phyloP scores from a whole-genome alignment of 2,888 invertebrate genomes.

The Monochamus alternatus region DNA sequence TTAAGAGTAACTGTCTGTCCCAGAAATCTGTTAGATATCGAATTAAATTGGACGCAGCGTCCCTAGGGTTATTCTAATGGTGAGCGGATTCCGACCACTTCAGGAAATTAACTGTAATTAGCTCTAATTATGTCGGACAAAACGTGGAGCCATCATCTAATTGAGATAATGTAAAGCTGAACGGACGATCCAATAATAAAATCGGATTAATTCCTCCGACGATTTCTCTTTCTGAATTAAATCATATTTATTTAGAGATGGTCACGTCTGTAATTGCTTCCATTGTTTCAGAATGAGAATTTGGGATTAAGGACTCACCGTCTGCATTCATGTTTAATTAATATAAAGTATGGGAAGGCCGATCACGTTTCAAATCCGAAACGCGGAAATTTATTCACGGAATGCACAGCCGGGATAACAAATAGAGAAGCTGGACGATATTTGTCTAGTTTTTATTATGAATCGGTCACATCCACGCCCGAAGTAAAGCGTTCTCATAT shows the following conservation, averaged over 20 bases:
- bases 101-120: slow-evolving; percentile 54
- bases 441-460: not conserved
- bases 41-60: slow-evolving; percentile 30
- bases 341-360: slow-evolving; percentile 23
- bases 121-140: slow-evolving; percentile 48
- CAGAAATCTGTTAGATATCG: slow-evolving; percentile 34
- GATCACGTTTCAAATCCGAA: slow-evolving; percentile 22
- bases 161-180: slow-evolving; percentile 38
- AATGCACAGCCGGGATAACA: not conserved
- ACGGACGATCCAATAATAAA: slow-evolving; percentile 41
- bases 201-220: slow-evolving; percentile 31
- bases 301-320: slow-evolving; percentile 49
- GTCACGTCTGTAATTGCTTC: slow-evolving; percentile 57
- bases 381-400: slow-evolving; percentile 31
- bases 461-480: not conserved
- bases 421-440: not conserved
- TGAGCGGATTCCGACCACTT: slow-evolving; percentile 48
- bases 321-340: slow-evolving; percentile 34
- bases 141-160: slow-evolving; percentile 31
- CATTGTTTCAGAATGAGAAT: slow-evolving; percentile 54
- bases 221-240: slow-evolving; percentile 48
- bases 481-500: too few species aligned
- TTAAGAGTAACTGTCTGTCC: slow-evolving; percentile 19
- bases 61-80: slow-evolving; percentile 31
- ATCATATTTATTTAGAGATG: slow-evolving; percentile 55